Conservation (phyloP, 2,888 invertebrate genomes). For the Parnassius orleans region DNA sequence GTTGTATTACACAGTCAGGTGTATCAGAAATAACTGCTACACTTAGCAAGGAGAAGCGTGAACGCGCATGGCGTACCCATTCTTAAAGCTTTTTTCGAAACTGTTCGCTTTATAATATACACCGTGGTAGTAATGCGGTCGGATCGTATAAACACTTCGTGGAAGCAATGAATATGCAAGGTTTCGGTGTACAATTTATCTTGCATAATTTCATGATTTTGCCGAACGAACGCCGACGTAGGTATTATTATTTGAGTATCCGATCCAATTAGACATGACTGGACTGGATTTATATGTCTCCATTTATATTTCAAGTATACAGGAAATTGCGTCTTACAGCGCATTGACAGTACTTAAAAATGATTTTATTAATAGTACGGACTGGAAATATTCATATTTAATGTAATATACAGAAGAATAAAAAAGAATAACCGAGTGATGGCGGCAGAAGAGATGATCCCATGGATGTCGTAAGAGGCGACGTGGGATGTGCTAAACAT, state of each 20-base stretch:
- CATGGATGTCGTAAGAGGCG: too few species aligned
- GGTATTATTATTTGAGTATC: conserved; percentile 7
- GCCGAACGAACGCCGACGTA: conserved; percentile 1
- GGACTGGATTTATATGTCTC: conserved; percentile 9
- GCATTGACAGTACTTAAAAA: neutral
- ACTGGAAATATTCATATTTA: too few species aligned
- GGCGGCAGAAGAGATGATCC: too few species aligned
- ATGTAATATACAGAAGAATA: too few species aligned
- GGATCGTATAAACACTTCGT: conserved; percentile 18
- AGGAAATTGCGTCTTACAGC: neutral
- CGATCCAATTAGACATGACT: conserved; percentile 9
- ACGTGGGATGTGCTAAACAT: too few species aligned
- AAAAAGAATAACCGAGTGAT: too few species aligned
- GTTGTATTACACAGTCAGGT: conserved; percentile 6
- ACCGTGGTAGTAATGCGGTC: conserved; percentile 9
- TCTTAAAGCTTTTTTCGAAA: conserved; percentile 14
- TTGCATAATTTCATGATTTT: conserved; percentile 13
- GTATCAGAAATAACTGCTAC: conserved; percentile 13
- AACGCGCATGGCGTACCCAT: neutral
- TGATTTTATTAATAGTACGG: too few species aligned
- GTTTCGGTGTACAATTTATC: conserved; percentile 6
- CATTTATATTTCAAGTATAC: neutral
- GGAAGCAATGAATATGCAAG: conserved; percentile 5
- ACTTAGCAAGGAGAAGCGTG: neutral
- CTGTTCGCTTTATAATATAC: conserved; percentile 8